These are phyloP conservation scores for Sylvia borin DNA, from an alignment of 2,797 vertebrate genomes.

Conservation along the genomic window DNA sequence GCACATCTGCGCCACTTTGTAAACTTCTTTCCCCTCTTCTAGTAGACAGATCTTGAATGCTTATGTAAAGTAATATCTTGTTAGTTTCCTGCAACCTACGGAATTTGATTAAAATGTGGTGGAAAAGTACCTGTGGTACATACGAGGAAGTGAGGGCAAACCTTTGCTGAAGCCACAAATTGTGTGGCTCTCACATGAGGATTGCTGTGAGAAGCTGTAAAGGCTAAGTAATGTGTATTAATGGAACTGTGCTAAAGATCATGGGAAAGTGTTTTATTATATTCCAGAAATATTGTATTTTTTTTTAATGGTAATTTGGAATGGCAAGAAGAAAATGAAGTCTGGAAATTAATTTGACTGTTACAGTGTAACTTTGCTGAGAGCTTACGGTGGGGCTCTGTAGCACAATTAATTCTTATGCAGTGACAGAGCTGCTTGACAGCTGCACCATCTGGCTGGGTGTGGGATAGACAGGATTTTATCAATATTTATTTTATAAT, in stretches of 20 bases:
- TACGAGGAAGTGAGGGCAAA: neutral
- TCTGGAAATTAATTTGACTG: constrained; percentile 39
- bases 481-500: constrained; percentile 4
- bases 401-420: neutral
- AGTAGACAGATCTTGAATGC: neutral
- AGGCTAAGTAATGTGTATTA: neutral
- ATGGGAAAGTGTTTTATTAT: constrained; percentile 1
- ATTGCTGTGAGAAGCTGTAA: neutral
- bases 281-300: constrained; percentile 17
- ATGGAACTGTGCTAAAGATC: neutral
- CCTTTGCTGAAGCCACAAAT: neutral
- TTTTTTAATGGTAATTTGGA: neutral
- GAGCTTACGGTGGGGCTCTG: rapidly evolving
- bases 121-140: neutral
- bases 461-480: neutral
- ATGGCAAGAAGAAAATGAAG: constrained; percentile 33
- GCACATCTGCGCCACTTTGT: neutral
- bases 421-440: neutral
- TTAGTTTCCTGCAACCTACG: neutral
- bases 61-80: neutral
- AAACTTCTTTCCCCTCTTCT: neutral
- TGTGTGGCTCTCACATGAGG: neutral
- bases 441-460: neutral
- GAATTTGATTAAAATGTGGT: neutral
- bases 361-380: neutral